Evolutionary conservation across 2,888 invertebrate genomes (phyloP), one percentile per base, ranked within the genome.

Genomic region (Carterocephalus palaemon): DNA sequence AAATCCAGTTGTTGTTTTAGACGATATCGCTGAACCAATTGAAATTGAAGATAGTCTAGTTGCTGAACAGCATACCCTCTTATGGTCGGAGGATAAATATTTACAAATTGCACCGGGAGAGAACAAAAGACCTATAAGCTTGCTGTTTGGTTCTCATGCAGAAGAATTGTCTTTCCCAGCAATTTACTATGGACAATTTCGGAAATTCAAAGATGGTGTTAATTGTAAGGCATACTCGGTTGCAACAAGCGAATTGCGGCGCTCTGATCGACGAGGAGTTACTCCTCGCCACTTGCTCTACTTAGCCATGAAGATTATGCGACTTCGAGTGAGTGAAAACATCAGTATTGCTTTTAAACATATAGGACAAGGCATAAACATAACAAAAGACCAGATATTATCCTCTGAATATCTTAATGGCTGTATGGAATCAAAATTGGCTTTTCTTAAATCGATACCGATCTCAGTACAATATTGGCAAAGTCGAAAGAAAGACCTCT

Each of bases 381-480:
- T 17, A 17, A 17, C 3, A 4, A 17, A 17, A 62, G 60, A 36
- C 55, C 61, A 4, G 58, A 4, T 17, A 17, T 4, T 17, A 54
- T 47, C 53, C 53, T 3, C 55, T 58, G 49, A 64, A 4, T 68
- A 54, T 51, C 22, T 68, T 13, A 28, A 68, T 46, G 34, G 34
- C 40, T 60, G 60, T 51, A 49, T 62, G 7, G 34, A 47, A 37
- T 34, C n/a, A 5, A 51, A 47, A 40, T 54, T 73, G 9, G 63
- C 69, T 19, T 74, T 72, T 58, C 52, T 73, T 15, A 48, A 57
- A 5, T 59, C 51, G 1, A 62, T 75, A 37, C 73, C 71, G 51
- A 75, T 72, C 62, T 74, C 69, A 23, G 50, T 55, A 39, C 60
- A 53, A 53, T 75, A 61, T 57, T 74, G 76, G 76, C 26, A 59